A percentile compares a stretch with the other conserved stretches of the same genome.
Conservation (phyloP, 1,140 invertebrate genomes). For the Philopotamus ludificatus region DNA sequence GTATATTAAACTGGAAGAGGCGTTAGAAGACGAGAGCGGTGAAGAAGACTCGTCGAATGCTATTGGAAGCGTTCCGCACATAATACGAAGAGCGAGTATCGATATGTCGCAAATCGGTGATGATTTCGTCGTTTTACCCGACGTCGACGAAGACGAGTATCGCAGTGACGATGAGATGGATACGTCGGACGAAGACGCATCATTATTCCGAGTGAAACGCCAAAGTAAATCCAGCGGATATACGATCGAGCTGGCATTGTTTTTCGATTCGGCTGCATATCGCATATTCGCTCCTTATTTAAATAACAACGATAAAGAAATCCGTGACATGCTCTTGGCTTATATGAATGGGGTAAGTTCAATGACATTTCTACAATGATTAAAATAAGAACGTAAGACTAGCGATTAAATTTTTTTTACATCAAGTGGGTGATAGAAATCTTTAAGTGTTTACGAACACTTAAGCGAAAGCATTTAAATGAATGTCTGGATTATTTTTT, state of each 20-base stretch:
- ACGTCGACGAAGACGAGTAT: slow-evolving; percentile 30
- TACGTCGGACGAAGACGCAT: slow-evolving; percentile 23
- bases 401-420: no score
- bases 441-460: no score
- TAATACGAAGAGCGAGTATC: slow-evolving; percentile 57
- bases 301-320: slow-evolving; percentile 61
- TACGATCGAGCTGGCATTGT: slow-evolving; percentile 68
- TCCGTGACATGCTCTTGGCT: slow-evolving; percentile 70
- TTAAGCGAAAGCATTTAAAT: no score
- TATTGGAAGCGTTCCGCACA: slow-evolving; percentile 52
- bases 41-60: slow-evolving; percentile 37
- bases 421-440: no score
- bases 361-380: background rate
- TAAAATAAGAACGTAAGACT: no score
- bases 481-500: no score
- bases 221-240: slow-evolving; percentile 50
- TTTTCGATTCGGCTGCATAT: slow-evolving; percentile 71
- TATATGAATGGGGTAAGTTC: slow-evolving; percentile 69
- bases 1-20: slow-evolving; percentile 43
- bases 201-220: slow-evolving; percentile 42
- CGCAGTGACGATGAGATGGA: slow-evolving; percentile 19
- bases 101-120: slow-evolving; percentile 42
- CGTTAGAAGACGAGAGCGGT: slow-evolving; percentile 34
- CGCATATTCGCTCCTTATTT: slow-evolving; percentile 69
- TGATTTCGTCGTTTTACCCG: slow-evolving; percentile 44